Evolutionary conservation across 2,113 vertebrate genomes (phyloP).

Genomic region (Glaucidium brasilianum): DNA sequence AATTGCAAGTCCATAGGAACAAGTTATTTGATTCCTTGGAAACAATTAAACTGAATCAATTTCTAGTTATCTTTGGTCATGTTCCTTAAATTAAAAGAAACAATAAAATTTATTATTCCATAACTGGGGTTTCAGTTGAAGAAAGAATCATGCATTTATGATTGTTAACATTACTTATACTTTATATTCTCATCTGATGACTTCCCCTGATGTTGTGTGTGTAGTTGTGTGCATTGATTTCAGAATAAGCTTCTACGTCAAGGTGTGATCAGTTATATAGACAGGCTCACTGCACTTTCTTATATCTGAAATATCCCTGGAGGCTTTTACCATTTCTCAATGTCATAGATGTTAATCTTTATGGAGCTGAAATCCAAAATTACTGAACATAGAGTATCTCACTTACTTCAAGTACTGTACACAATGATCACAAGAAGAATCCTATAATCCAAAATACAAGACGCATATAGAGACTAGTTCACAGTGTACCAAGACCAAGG

Average conservation of each 20-base stretch:
- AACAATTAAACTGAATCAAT: conserved; percentile 10
- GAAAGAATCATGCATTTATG: background rate
- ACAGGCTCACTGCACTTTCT: conserved; percentile 82
- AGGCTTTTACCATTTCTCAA: conserved; percentile 80
- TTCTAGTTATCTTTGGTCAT: conserved; percentile 25
- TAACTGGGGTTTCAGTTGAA: background rate
- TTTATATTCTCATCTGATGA: background rate
- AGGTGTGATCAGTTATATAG: conserved; percentile 86
- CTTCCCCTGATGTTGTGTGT: background rate
- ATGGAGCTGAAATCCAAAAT: conserved; percentile 76
- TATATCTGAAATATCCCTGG: conserved; percentile 81
- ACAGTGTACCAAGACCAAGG: background rate
- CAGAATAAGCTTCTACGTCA: conserved; percentile 79
- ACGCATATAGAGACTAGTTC: background rate
- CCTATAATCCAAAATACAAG: background rate
- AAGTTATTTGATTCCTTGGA: background rate
- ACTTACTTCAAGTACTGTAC: conserved; percentile 55
- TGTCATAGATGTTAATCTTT: conserved; percentile 86
- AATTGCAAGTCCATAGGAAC: background rate
- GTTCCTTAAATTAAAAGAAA: conserved; percentile 3
- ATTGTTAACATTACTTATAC: background rate
- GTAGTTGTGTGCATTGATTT: conserved; percentile 58
- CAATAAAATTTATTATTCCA: background rate
- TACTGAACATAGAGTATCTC: conserved; percentile 69
- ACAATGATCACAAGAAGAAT: background rate